Base-by-base conservation (phyloP, 1,140 invertebrate genomes). In the Dinothrombium tinctorium region DNA sequence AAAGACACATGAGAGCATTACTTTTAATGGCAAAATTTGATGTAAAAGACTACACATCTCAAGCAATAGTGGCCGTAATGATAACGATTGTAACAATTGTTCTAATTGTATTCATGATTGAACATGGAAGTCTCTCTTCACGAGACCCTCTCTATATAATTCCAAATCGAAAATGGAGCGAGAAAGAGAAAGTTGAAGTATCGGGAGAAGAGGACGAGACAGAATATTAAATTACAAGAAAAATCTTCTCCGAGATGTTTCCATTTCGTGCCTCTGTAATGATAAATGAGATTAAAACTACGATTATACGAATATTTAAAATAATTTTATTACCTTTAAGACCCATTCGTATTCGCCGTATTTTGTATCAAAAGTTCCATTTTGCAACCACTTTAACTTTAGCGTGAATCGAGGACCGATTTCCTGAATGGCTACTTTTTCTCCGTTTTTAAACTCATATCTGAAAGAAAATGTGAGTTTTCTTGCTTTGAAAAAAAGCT, bases 341-440 rank as follows among this genome's bases (percentile, higher is more conserved):
- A 87, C 75, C 87, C 89, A 98, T 59, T 94, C 81, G 56, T 82
- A 99, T 57, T 96, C 82, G 2, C 89, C 90, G 54, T 71, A 76
- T 62, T 92, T 92, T 24, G 81, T 80, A 59, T 96, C 86, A 62
- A 96, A 98, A 1, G 84, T 87, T 40, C 92, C 90, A 56, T 87
- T 76, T 53, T 99, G 92, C 28, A 98, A 59, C 11, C 83, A 92
- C 46, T 75, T 67, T 28, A 98, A 61, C 57, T 81, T 83, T 5
- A 98, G 59, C 0, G 90, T 98, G 57, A 98, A 96, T 48, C 86
- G 65, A 9, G 92, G 92, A 0, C 92, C 92, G 2, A 96, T 59
- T 59, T 98, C 90, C 43, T 79, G 69, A n/a, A 98, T 62, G 46
- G 72, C 79, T 1, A 76, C 76, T 48, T 69, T 72, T 51, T 80